Evolutionary conservation across 2,888 invertebrate species (phyloP), one percentile per base, ranked within the genome.

Genomic region (Trichopria drosophilae): DNA sequence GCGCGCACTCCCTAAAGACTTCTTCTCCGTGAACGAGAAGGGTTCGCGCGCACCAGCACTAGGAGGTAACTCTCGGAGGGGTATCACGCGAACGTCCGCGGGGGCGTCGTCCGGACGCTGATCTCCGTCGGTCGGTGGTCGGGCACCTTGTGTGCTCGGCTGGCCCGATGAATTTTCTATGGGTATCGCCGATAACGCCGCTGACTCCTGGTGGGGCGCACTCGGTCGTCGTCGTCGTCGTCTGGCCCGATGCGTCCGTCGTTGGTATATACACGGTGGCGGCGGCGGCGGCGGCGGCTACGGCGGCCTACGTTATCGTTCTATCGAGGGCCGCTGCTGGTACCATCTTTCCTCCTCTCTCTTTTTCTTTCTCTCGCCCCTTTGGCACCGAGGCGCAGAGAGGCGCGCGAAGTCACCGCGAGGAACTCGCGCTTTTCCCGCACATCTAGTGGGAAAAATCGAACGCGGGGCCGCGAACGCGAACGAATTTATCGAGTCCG

Each of bases 201-300:
- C n/a, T n/a, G n/a, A n/a, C n/a, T n/a, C n/a, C n/a, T n/a, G n/a
- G n/a, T n/a, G n/a, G n/a, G n/a, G n/a, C n/a, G n/a, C n/a, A n/a
- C n/a, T n/a, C n/a, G n/a, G n/a, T n/a, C n/a, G n/a, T n/a, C n/a
- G n/a, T n/a, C n/a, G n/a, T n/a, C n/a, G n/a, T n/a, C n/a, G n/a
- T n/a, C n/a, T n/a, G n/a, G n/a, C n/a, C n/a, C n/a, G n/a, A n/a
- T n/a, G n/a, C n/a, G n/a, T 32, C 35, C 29, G 43, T 31, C 40
- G 39, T 40, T 12, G 31, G 40, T 39, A 54, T 15, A 43, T 31
- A 34, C 34, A 31, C 46, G 53, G 54, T 55, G 55, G 59, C 54
- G 63, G 65, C 61, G 63, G 61, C 56, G 71, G 59, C 70, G 71
- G 66, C 72, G 69, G 69, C 72, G 71, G 64, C 69, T 71, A 71